phyloP scores from a whole-genome alignment of 2,888 invertebrate genomes.

The Malthinus flaveolus region DNA sequence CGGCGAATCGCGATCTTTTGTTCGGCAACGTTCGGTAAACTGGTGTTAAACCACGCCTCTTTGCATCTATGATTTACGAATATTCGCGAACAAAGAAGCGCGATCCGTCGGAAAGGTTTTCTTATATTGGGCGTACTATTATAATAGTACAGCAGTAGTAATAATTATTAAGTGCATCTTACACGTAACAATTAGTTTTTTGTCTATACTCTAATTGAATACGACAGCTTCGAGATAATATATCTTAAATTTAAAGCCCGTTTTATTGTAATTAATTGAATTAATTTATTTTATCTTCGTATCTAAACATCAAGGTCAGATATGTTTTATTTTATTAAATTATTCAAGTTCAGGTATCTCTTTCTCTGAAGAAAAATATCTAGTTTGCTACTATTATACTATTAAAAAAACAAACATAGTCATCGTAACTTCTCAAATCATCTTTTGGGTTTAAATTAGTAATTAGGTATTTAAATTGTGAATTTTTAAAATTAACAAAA shows the following conservation, averaged over 20 bases:
- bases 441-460: no score
- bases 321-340: background rate
- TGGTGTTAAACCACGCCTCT: no score
- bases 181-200: conserved; percentile 32
- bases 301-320: conserved; percentile 17
- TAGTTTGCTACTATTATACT: background rate
- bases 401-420: conserved; percentile 4
- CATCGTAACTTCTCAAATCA: background rate
- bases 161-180: conserved; percentile 20
- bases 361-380: background rate
- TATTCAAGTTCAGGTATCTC: conserved; percentile 7
- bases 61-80: no score
- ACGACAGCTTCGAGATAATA: conserved; percentile 37
- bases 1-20: no score
- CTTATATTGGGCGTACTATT: no score
- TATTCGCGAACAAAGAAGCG: no score
- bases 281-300: conserved; percentile 32
- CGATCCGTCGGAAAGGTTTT: no score
- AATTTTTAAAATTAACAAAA: no score
- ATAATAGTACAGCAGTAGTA: conserved; percentile 11
- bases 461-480: no score
- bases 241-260: conserved; percentile 33
- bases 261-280: conserved; percentile 31
- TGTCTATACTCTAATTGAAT: conserved; percentile 37
- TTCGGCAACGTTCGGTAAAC: no score